A percentile compares a stretch with the other conserved stretches of the same genome.
phyloP scores from a whole-genome alignment of 2,797 vertebrate species.

The Gadopsis bispinosus region DNA sequence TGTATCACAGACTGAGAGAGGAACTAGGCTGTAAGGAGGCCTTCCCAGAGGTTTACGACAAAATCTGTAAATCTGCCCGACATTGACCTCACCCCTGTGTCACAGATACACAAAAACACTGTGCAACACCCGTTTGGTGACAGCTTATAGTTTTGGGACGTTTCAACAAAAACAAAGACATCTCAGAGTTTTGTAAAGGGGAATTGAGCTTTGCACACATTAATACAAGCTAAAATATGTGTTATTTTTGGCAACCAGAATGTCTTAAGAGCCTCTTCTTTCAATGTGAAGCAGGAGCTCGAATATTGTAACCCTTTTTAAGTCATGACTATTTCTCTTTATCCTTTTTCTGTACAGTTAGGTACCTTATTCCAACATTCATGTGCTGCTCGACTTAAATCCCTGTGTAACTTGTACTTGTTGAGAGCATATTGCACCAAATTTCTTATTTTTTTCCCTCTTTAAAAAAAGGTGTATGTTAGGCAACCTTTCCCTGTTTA shows the following conservation, averaged over 20 bases:
- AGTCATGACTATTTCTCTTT: slow-evolving; percentile 34
- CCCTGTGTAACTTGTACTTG: not conserved
- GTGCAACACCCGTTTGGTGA: not conserved
- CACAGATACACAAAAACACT: not conserved
- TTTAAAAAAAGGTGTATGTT: not conserved
- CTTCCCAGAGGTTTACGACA: slow-evolving; percentile 97
- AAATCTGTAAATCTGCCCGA: slow-evolving; percentile 97
- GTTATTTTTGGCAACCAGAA: not conserved
- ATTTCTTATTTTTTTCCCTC: not conserved
- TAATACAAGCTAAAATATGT: not conserved
- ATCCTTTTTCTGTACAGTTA: not conserved
- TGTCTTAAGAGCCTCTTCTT: not conserved
- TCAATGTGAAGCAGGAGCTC: slow-evolving; percentile 24
- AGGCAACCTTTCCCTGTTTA: not conserved
- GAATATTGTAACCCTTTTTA: not conserved
- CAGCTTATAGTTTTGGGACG: not conserved
- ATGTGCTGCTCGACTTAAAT: not conserved
- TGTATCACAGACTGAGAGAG: slow-evolving; percentile 93
- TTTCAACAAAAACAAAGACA: not conserved
- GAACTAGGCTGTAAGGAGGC: slow-evolving; percentile 91
- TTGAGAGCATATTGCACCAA: not conserved
- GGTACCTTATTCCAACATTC: not conserved
- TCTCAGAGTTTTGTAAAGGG: not conserved
- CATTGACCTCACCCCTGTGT: slow-evolving; percentile 83
- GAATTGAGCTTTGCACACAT: not conserved